A percentile compares a stretch with the other conserved stretches of the same genome.
These are phyloP conservation scores for Mycalesis mineus DNA, from an alignment of 2,888 invertebrate genomes.

Conservation along the genomic window DNA sequence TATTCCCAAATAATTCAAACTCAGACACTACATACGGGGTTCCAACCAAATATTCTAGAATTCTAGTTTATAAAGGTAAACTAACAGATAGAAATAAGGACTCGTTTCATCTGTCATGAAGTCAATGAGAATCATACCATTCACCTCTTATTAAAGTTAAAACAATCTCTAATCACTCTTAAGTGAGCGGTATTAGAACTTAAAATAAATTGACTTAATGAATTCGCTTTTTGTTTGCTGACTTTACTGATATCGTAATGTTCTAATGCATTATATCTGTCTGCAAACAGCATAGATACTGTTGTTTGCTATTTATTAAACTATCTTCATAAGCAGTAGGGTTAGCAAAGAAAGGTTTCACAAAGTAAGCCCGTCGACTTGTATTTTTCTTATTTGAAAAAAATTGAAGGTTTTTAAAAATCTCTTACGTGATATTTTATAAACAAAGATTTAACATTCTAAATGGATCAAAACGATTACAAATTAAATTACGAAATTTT, in stretches of 20 bases:
- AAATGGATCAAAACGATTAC: too few relatives aligned
- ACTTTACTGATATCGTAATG: not conserved
- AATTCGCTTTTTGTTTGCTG: not conserved
- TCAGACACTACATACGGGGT: too few relatives aligned
- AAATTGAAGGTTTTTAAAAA: too few relatives aligned
- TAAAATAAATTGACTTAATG: not conserved
- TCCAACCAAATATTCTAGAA: too few relatives aligned
- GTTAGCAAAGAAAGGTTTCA: constrained; percentile 12
- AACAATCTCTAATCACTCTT: not conserved
- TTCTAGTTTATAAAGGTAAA: too few relatives aligned
- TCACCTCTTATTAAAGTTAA: not conserved
- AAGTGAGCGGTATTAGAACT: not conserved
- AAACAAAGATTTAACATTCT: too few relatives aligned
- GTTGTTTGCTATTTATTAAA: constrained; percentile 12
- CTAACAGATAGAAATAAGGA: too few relatives aligned
- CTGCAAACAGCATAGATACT: constrained; percentile 22
- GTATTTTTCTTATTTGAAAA: too few relatives aligned
- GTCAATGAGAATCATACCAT: not conserved
- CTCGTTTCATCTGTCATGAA: not conserved
- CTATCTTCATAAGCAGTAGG: constrained; percentile 6
- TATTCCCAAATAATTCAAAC: too few relatives aligned
- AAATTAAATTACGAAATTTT: too few relatives aligned
- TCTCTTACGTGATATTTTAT: too few relatives aligned
- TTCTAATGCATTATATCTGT: constrained; percentile 16
- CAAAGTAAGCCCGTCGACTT: too few relatives aligned